Conservation (phyloP, 2,888 invertebrate species). For the Ormyrus rosae region DNA sequence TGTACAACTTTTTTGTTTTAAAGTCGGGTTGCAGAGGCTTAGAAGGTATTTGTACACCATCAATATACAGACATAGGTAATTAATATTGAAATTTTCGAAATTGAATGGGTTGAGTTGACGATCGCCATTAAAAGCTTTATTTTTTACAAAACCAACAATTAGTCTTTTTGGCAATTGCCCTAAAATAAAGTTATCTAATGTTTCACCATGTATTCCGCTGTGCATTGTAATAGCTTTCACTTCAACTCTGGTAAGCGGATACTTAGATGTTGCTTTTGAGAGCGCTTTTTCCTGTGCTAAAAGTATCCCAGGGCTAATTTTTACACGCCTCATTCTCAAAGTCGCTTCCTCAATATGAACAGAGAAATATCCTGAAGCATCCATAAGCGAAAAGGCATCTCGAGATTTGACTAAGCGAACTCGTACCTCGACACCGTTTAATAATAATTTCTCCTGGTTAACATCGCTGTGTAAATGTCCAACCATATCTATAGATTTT, state of each 20-base stretch:
- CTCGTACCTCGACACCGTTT: not conserved
- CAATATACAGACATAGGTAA: not conserved
- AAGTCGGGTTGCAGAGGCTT: too few species aligned
- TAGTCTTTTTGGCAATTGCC: too few species aligned
- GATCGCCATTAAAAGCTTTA: not conserved
- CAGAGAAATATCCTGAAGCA: not conserved
- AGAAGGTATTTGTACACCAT: too few species aligned
- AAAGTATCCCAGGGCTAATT: not conserved
- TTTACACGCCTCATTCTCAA: too few species aligned
- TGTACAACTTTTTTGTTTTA: not conserved
- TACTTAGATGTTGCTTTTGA: not conserved
- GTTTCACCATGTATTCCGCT: not conserved
- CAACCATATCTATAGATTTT: not conserved
- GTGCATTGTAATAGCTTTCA: not conserved
- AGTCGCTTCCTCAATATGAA: too few species aligned
- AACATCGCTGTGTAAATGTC: too few species aligned
- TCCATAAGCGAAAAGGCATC: not conserved
- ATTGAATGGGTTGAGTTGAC: not conserved
- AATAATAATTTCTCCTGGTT: not conserved
- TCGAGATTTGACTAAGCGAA: slow-evolving; percentile 1
- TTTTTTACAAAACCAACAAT: not conserved
- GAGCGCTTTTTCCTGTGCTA: not conserved
- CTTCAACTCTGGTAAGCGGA: not conserved
- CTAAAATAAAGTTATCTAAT: not conserved
- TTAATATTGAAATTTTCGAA: not conserved